A percentile compares a stretch with the other conserved stretches of the same genome.
phyloP scores from a whole-genome alignment of 2,113 vertebrate species.

The Rhizomys pruinosus region DNA sequence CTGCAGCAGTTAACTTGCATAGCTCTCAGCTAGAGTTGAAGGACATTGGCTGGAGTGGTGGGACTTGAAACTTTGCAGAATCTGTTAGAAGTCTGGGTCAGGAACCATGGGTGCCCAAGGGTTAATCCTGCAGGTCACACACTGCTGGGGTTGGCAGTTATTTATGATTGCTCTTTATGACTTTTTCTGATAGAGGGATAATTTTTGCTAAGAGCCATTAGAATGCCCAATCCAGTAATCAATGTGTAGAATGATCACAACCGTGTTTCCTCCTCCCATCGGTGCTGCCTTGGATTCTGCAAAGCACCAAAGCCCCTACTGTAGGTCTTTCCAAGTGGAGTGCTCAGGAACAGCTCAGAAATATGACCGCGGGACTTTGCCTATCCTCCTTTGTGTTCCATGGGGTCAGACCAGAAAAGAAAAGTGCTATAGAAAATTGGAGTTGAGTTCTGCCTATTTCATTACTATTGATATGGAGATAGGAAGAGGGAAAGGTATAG shows the following conservation, averaged over 20 bases:
- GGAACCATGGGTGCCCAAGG: not conserved
- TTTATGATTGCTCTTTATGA: constrained; percentile 35
- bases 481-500: not conserved
- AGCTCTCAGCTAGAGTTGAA: not conserved
- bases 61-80: not conserved
- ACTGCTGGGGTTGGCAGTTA: not conserved
- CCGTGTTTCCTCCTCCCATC: constrained; percentile 32
- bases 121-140: not conserved
- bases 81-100: not conserved
- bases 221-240: constrained; percentile 4
- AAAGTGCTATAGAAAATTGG: constrained; percentile 5
- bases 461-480: not conserved
- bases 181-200: constrained; percentile 51
- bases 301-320: constrained; percentile 17
- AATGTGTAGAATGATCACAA: constrained; percentile 28
- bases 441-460: not conserved
- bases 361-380: not conserved
- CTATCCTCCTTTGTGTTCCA: not conserved
- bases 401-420: not conserved
- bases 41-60: not conserved
- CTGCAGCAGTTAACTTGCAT: not conserved
- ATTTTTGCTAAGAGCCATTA: constrained; percentile 69
- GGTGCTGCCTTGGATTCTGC: constrained; percentile 7
- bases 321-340: not conserved
- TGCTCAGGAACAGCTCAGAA: constrained; percentile 7